Evolutionary conservation across 2,888 invertebrate genomes (phyloP).

Genomic region (Octonoba sinensis): DNA sequence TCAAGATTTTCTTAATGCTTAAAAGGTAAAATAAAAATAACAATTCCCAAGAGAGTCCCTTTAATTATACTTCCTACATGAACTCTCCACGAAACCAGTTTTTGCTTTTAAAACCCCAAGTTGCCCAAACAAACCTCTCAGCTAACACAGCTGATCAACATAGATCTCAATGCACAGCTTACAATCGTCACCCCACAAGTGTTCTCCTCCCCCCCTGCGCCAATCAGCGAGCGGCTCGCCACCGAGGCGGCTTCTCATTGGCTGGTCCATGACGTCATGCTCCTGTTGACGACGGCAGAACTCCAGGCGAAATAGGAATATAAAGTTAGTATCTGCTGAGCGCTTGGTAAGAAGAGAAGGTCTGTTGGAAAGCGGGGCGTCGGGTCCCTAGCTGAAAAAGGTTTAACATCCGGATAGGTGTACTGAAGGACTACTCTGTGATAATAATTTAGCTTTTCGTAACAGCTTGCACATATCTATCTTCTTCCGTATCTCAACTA

Average conservation of each 20-base stretch:
- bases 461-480: background rate
- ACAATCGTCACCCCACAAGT: conserved; percentile 7
- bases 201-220: background rate
- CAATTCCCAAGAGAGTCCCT: too few relatives aligned
- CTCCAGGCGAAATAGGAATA: conserved; percentile 27
- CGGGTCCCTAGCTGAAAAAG: conserved; percentile 41
- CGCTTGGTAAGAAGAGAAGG: conserved; percentile 15
- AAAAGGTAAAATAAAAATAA: too few relatives aligned
- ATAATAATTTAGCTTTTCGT: conserved; percentile 44
- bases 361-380: conserved; percentile 29
- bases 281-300: conserved; percentile 50
- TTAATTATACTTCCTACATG: too few relatives aligned
- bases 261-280: conserved; percentile 48
- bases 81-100: conserved; percentile 39
- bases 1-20: too few relatives aligned
- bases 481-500: background rate
- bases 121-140: conserved; percentile 37
- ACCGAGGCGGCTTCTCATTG: conserved; percentile 22
- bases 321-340: conserved; percentile 50
- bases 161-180: conserved; percentile 25
- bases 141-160: conserved; percentile 52
- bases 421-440: conserved; percentile 26
- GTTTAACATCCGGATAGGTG: conserved; percentile 62
- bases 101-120: conserved; percentile 4
- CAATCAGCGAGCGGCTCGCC: conserved; percentile 27